Conservation (phyloP, 2,888 invertebrate species). For the Dynastes grantii region DNA sequence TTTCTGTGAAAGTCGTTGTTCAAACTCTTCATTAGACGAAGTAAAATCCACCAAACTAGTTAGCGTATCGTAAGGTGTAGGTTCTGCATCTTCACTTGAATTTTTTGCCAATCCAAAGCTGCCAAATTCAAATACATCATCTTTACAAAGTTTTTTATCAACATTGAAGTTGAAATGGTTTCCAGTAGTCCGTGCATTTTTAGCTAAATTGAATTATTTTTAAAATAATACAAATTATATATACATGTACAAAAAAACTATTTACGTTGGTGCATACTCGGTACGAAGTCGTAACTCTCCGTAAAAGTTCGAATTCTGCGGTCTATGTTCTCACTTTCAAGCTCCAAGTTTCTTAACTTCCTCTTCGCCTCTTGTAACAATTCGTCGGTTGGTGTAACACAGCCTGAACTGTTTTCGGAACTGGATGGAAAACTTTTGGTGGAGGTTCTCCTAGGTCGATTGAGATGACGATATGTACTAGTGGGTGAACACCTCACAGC, state of each 20-base stretch:
- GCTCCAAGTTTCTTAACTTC: constrained; percentile 73
- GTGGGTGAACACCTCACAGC: background rate
- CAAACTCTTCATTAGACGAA: constrained; percentile 16
- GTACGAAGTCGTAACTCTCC: background rate
- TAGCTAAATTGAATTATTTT: constrained; percentile 17
- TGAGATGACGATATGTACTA: constrained; percentile 26
- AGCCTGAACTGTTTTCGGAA: constrained; percentile 55
- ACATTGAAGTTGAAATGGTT: constrained; percentile 24
- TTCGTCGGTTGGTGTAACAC: constrained; percentile 70
- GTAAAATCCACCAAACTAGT: background rate
- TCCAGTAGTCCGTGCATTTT: background rate
- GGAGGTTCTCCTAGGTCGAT: background rate
- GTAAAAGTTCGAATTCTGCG: constrained; percentile 59
- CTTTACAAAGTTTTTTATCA: background rate
- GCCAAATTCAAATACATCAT: constrained; percentile 24
- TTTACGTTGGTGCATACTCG: constrained; percentile 3
- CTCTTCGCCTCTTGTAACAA: constrained; percentile 73
- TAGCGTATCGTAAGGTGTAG: constrained; percentile 3
- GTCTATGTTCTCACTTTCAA: constrained; percentile 76
- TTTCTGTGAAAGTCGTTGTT: background rate
- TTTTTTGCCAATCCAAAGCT: background rate
- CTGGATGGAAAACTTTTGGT: background rate
- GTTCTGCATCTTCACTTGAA: background rate
- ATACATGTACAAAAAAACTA: background rate
- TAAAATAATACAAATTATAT: background rate